Evolutionary conservation across 2,888 invertebrate genomes (phyloP).

Genomic region (Andrena fulva): DNA sequence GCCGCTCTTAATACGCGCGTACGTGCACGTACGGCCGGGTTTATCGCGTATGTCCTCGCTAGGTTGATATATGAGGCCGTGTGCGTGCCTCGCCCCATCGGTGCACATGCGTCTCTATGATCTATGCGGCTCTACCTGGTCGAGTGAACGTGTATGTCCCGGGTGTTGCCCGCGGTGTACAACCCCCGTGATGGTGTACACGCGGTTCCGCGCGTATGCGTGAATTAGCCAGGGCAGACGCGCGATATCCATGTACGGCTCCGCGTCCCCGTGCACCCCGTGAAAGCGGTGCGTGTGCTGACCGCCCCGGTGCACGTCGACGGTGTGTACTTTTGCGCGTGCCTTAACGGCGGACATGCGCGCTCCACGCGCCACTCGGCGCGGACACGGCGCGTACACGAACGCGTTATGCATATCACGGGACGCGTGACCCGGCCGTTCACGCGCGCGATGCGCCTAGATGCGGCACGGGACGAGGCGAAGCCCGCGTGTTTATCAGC

Average conservation of each 20-base stretch:
- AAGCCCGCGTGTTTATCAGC: slow-evolving; percentile 37
- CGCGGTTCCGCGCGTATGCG: slow-evolving; percentile 1
- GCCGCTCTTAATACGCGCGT: slow-evolving; percentile 10
- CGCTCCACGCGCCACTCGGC: not conserved
- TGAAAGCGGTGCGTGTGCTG: slow-evolving; percentile 8
- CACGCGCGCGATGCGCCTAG: slow-evolving; percentile 8
- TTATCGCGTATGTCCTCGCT: slow-evolving; percentile 46
- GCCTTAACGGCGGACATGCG: not conserved
- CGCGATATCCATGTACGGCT: not conserved
- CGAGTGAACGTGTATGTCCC: not conserved
- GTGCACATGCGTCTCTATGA: slow-evolving; percentile 49
- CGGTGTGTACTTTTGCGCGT: slow-evolving; percentile 37
- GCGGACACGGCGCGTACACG: slow-evolving; percentile 1
- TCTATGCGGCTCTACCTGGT: slow-evolving; percentile 33
- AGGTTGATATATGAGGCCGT: slow-evolving; percentile 35
- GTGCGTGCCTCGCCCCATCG: slow-evolving; percentile 25
- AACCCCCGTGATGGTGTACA: not conserved
- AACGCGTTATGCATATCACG: not conserved
- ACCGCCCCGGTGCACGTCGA: slow-evolving; percentile 4
- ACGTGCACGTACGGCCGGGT: slow-evolving; percentile 17
- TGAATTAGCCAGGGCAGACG: slow-evolving; percentile 26
- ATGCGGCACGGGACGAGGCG: not conserved
- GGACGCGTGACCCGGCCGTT: slow-evolving; percentile 6
- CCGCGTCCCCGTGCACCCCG: slow-evolving; percentile 1
- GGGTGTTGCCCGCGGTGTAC: not conserved